phyloP scores from a whole-genome alignment of 2,113 vertebrate genomes.

The western clawed frog (Xenopus tropicalis) region UCB_Xtro_10.0 CM004445.2:12297501-12298000 shows the following conservation, averaged over 20 bases:
- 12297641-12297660: conserved; percentile 19
- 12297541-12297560: conserved; percentile 7
- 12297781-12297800: no score
- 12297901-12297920: no score
- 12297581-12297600: conserved; percentile 80
- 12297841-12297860: background rate
- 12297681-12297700: background rate
- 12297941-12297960: no score
- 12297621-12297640: conserved; percentile 66
- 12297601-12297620: conserved; percentile 74
- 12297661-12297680: background rate
- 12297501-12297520: conserved; percentile 39
- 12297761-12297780: background rate
- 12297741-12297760: background rate
- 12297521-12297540: background rate
- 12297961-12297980: no score
- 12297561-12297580: conserved; percentile 66
- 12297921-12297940: no score
- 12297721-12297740: background rate
- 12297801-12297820: background rate
- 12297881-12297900: no score
- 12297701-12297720: background rate
- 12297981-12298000: no score
- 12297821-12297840: background rate
- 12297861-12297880: background rate